Base-by-base conservation (phyloP, 1,140 invertebrate genomes). In the Drosophila repletoides region DNA sequence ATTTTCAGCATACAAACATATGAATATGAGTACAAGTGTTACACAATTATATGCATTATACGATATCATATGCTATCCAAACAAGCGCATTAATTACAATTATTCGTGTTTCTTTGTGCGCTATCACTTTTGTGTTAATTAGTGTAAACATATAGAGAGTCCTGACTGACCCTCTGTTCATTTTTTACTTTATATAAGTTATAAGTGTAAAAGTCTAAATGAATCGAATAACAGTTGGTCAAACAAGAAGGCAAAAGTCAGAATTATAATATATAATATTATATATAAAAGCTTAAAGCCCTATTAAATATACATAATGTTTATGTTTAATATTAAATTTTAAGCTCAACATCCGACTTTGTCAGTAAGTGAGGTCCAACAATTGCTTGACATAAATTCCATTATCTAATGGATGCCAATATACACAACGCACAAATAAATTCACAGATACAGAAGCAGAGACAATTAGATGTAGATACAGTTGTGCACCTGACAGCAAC, bases 351-450 rank as follows among this genome's bases (percentile, higher is more conserved):
- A n/a, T n/a, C n/a, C 31, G 29, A 36, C 10, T 46, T 56, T 56
- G 61, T 36, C 21, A 26, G 24, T 15, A 36, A 21, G 58, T 33
- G 48, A 36, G 67, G 64, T 52, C 31, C 22, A 36, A 65, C 56
- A 71, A 83, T 66, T 77, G 52, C 40, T 68, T 69, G 63, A 48
- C 79, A 76, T 86, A 83, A 83, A 83, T 84, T 83, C 70, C 70
- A 67, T 74, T 83, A 84, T 83, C 75, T 84, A 79, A 83, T 84
- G 71, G 79, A 79, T 74, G 79, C 79, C 79, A 84, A 83, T 83
- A 84, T 79, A 84, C 69, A 66, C 41, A 31, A 45, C n/a, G 33
- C 40, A 36, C 17, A 52, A 34, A 56, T 34, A 34, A n/a, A 29
- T 36, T 31, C 33, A 31, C 38, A 55, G 15, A 41, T 22, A 53